A percentile compares a stretch with the other conserved stretches of the same genome.
These are phyloP conservation scores for Elmis aenea DNA, from an alignment of 2,888 invertebrate species.

Conservation along the genomic window DNA sequence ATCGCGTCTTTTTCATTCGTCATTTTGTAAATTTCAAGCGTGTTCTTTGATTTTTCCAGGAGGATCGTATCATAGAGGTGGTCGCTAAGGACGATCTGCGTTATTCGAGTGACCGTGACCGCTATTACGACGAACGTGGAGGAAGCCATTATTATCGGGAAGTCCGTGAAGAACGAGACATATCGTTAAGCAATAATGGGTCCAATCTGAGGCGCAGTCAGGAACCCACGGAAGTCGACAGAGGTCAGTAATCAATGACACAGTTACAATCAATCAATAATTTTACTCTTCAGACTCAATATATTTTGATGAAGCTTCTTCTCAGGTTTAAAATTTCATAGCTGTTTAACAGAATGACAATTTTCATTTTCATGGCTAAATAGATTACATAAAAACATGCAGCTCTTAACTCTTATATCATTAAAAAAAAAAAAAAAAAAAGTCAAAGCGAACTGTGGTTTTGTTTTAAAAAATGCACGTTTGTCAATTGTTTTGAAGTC, in stretches of 20 bases:
- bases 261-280: neutral
- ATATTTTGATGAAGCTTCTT: no score
- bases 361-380: no score
- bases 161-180: conserved; percentile 49
- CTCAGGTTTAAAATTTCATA: no score
- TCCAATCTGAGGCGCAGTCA: conserved; percentile 51
- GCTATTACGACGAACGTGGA: conserved; percentile 46
- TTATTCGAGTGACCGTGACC: conserved; percentile 51
- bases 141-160: conserved; percentile 43
- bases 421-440: no score
- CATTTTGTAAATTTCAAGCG: neutral
- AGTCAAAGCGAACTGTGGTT: no score
- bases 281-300: neutral
- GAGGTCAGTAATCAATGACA: conserved; percentile 55
- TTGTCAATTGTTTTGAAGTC: no score
- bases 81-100: conserved; percentile 41
- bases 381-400: no score
- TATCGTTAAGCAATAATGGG: conserved; percentile 48
- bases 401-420: no score
- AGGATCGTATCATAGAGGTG: conserved; percentile 50
- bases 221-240: conserved; percentile 55
- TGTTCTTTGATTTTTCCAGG: conserved; percentile 39
- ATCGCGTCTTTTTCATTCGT: neutral
- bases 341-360: no score
- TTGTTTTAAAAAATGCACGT: no score